Evolutionary conservation across 2,113 vertebrate species (phyloP).

Genomic region (Erythrocercus mccallii): DNA sequence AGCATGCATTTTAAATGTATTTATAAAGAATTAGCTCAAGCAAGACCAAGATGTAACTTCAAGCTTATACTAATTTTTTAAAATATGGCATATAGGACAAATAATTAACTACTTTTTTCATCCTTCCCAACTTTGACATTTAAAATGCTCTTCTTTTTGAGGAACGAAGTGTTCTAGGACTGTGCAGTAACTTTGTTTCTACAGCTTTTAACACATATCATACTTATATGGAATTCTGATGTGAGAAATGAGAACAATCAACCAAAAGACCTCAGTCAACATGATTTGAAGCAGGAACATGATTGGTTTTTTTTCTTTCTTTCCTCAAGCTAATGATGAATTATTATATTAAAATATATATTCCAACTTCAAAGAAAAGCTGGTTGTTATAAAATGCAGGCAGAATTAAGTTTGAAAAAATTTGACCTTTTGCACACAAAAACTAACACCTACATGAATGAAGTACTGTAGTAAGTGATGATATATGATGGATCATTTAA

Average conservation of each 20-base stretch:
- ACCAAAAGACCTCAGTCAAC: not conserved
- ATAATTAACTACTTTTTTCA: not conserved
- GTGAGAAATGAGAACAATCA: not conserved
- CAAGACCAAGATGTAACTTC: conserved; percentile 2
- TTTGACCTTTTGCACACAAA: conserved; percentile 49
- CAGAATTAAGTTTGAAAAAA: conserved; percentile 47
- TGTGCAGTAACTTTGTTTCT: not conserved
- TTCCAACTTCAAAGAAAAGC: conserved; percentile 14
- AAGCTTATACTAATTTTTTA: not conserved
- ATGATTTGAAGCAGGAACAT: not conserved
- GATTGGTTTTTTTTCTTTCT: not conserved
- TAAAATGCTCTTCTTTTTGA: not conserved
- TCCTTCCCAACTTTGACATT: not conserved
- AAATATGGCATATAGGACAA: conserved; percentile 16
- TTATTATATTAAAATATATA: conserved; percentile 40
- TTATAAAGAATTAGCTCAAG: conserved; percentile 29
- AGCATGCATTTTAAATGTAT: conserved; percentile 15
- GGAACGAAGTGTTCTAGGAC: not conserved
- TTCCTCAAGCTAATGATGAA: conserved; percentile 33
- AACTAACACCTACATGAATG: conserved; percentile 59
- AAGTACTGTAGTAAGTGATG: conserved; percentile 63
- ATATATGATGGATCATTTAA: conserved; percentile 58
- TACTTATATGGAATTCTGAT: not conserved
- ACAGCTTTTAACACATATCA: not conserved
- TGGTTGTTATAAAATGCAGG: not conserved